phyloP scores from a whole-genome alignment of 2,888 invertebrate genomes.

The Atherix ibis region DNA sequence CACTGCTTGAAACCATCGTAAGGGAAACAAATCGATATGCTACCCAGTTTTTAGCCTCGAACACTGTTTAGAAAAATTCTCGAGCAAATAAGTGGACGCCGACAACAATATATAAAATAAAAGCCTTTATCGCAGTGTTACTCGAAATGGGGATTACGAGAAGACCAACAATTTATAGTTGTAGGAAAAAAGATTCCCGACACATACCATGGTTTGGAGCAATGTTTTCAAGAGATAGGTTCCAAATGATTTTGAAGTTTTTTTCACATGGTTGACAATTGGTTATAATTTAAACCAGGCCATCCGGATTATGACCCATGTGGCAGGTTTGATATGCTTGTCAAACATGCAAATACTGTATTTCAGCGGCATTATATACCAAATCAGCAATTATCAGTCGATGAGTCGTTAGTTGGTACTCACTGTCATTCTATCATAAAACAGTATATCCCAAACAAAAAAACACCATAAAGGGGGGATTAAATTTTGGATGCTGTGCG shows the following conservation, averaged over 20 bases:
- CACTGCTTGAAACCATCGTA: slow-evolving; percentile 2
- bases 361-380: slow-evolving; percentile 1
- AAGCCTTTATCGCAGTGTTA: slow-evolving; percentile 3
- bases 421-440: too few species aligned
- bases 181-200: not conserved
- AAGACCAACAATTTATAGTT: slow-evolving; percentile 1
- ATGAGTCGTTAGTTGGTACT: too few species aligned
- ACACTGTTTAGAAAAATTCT: not conserved
- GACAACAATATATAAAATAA: not conserved
- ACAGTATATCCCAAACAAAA: too few species aligned
- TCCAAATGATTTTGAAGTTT: slow-evolving; percentile 4
- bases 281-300: not conserved
- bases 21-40: slow-evolving; percentile 4
- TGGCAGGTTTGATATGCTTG: not conserved
- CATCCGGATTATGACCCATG: slow-evolving; percentile 1
- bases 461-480: slow-evolving; percentile 12
- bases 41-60: not conserved
- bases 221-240: slow-evolving; percentile 5
- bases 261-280: slow-evolving; percentile 1
- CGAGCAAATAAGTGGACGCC: slow-evolving; percentile 3
- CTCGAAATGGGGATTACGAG: too few species aligned
- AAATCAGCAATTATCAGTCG: slow-evolving; percentile 13
- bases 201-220: slow-evolving; percentile 1
- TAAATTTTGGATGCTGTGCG: slow-evolving; percentile 4
- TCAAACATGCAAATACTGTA: slow-evolving; percentile 1